phyloP scores from a whole-genome alignment of 2,888 invertebrate genomes.

The Cecidostiba fungosa region DNA sequence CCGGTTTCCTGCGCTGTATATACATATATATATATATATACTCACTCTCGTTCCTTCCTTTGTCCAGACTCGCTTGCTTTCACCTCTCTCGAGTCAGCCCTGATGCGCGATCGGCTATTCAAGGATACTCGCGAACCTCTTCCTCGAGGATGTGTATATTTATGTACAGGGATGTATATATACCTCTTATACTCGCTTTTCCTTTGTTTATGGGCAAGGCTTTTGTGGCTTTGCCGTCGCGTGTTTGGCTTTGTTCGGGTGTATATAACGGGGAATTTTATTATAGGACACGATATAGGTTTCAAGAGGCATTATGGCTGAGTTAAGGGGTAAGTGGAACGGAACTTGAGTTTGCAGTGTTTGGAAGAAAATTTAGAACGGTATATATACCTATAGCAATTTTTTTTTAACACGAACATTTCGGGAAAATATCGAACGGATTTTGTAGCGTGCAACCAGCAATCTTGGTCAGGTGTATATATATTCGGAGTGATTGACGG shows the following conservation, averaged over 20 bases:
- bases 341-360: neutral
- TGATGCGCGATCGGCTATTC: neutral
- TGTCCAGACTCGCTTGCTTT: constrained; percentile 36
- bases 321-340: neutral
- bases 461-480: neutral
- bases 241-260: neutral
- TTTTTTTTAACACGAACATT: neutral
- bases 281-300: neutral
- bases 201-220: constrained; percentile 10
- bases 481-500: neutral
- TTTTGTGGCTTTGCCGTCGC: neutral
- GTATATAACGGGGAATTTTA: neutral
- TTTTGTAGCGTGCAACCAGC: neutral
- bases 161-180: neutral
- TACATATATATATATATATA: neutral
- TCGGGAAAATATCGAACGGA: neutral
- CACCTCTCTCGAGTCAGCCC: constrained; percentile 12
- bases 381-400: neutral
- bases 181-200: neutral
- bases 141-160: constrained; percentile 13
- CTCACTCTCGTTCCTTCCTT: constrained; percentile 39
- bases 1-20: constrained; percentile 15
- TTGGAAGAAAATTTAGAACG: neutral
- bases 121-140: neutral
- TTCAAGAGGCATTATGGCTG: neutral